Evolutionary conservation across 2,888 invertebrate genomes (phyloP), one percentile per base, ranked within the genome.

Genomic region (Auanema freiburgensis): DNA sequence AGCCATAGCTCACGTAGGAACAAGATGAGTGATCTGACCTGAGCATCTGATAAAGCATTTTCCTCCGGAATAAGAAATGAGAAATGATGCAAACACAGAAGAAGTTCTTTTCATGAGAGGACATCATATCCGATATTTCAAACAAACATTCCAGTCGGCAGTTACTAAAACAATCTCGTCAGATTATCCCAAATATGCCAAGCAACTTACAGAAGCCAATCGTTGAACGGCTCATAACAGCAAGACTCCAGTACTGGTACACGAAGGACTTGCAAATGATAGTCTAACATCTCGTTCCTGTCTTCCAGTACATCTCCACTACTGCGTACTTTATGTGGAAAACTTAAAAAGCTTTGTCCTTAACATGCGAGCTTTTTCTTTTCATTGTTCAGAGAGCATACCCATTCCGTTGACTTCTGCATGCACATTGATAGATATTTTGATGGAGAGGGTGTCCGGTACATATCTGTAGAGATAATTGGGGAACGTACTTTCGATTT

Each of bases 191-290:
- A 18, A 50, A 12, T 43, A 25, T 49, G 24, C 14, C 40, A 49
- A 43, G 2, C 8, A 51, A 59, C 24, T 24, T 5, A 49, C 61
- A 42, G 43, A 11, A 61, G 33, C 61, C 61, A 61, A 21, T 61
- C 56, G 23, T n/a, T n/a, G n/a, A n/a, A n/a, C n/a, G n/a, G n/a
- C n/a, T n/a, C n/a, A n/a, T n/a, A n/a, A n/a, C n/a, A n/a, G n/a
- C n/a, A n/a, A n/a, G n/a, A n/a, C n/a, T 33, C 33, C 33, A 33
- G 8, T 8, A 33, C 33, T 33, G 33, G 33, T 8, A 33, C 33
- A 5, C 33, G 33, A 33, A 5, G 33, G 8, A 33, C 33, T 33
- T 33, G 33, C 8, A 33, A 33, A 33, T 33, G 33, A 8, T 33
- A 33, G 8, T 33, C 33, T 3, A 33, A 8, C 33, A 33, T 33